These are phyloP conservation scores for Corbicula japonica DNA, from an alignment of 2,888 invertebrate species.

Conservation along the genomic window DNA sequence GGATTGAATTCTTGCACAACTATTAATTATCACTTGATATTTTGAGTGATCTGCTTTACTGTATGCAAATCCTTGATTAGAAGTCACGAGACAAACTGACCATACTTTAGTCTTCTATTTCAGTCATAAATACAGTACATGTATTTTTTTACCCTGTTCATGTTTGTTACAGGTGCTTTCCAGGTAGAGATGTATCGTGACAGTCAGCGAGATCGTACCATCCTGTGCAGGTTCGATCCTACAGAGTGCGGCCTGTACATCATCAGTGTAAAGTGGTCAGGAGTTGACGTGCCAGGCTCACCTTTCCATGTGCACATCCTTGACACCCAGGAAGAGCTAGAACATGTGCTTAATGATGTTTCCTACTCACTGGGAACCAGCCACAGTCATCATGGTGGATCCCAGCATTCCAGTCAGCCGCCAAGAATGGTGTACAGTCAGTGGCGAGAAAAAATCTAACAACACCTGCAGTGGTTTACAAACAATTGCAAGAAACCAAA, in stretches of 20 bases:
- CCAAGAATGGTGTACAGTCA: conserved; percentile 64
- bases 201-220: conserved; percentile 98
- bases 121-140: too few species aligned
- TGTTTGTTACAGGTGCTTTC: conserved; percentile 92
- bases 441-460: conserved; percentile 69
- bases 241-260: conserved; percentile 99
- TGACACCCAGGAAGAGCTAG: conserved; percentile 98
- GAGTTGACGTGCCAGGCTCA: conserved; percentile 98
- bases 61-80: background rate
- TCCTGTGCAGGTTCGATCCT: conserved; percentile 99
- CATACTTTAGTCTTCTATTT: background rate
- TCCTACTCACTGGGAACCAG: conserved; percentile 57
- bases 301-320: conserved; percentile 99
- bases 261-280: conserved; percentile 99
- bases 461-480: too few species aligned
- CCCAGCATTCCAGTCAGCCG: conserved; percentile 12
- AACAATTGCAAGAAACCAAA: too few species aligned
- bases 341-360: conserved; percentile 76
- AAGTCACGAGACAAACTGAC: too few species aligned
- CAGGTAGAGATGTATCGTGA: conserved; percentile 99
- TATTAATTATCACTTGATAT: too few species aligned
- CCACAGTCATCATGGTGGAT: conserved; percentile 33
- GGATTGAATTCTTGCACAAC: too few species aligned
- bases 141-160: background rate
- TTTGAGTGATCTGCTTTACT: too few species aligned